A percentile compares a stretch with the other conserved stretches of the same genome.
Evolutionary conservation across 30 jellyfish, hydroid and myxozoan species (phyloP).

Genomic region (Hydractinia symbiolongicarpus): DNA sequence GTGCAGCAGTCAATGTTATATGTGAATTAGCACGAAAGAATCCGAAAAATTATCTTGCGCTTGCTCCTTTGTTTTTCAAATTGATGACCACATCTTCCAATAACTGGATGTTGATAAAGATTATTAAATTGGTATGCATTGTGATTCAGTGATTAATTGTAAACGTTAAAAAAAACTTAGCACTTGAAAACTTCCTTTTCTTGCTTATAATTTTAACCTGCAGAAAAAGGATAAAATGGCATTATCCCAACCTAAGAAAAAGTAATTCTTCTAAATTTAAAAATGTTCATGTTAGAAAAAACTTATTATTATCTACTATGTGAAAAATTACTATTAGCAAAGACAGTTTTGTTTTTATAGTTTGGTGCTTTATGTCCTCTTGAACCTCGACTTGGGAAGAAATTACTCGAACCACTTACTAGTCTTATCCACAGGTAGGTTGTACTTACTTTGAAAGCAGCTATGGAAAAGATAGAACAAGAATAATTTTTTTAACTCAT

Average conservation of each 20-base stretch:
- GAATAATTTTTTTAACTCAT: no score
- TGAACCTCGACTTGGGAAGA: constrained; percentile 98
- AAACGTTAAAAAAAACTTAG: no score
- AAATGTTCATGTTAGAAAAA: no score
- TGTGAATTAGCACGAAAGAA: constrained; percentile 97
- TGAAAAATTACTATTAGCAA: no score
- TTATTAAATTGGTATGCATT: constrained; percentile 79
- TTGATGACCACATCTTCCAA: constrained; percentile 97
- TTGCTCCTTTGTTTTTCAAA: constrained; percentile 96
- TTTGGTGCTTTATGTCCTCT: constrained; percentile 99
- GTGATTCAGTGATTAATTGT: no score
- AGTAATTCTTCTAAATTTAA: no score
- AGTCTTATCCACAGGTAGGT: constrained; percentile 86
- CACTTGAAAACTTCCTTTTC: no score
- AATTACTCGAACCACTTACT: constrained; percentile 88
- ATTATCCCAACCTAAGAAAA: no score
- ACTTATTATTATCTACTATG: no score
- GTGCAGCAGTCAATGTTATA: constrained; percentile 99
- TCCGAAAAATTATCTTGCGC: constrained; percentile 84
- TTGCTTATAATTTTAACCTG: no score
- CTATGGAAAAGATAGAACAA: no score
- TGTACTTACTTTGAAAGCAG: neutral
- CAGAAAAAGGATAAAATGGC: no score
- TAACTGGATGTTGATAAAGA: constrained; percentile 97
- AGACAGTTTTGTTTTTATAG: constrained; percentile 28